Evolutionary conservation across 2,113 vertebrate species (phyloP).

Genomic region (Anolis carolinensis): DNA sequence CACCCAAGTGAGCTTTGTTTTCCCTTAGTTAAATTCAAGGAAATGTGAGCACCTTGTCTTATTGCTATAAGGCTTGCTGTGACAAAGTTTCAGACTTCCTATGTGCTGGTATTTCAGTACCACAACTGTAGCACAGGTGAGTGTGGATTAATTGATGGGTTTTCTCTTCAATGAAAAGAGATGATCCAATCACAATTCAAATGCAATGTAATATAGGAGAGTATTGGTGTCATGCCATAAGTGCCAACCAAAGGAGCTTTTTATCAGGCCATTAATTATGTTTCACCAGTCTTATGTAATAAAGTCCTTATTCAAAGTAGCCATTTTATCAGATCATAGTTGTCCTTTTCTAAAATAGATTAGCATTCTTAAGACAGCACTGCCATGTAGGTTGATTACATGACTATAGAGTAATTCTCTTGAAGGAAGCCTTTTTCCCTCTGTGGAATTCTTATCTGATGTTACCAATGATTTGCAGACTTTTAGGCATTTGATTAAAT

Average conservation of each 20-base stretch:
- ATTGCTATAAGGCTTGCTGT: not conserved
- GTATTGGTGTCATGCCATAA: too few species aligned
- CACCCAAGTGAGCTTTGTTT: constrained; percentile 1
- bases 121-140: constrained; percentile 1
- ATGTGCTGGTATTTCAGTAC: not conserved
- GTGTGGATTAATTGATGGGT: not conserved
- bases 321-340: not conserved
- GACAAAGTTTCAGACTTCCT: not conserved
- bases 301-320: not conserved
- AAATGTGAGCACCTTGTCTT: not conserved
- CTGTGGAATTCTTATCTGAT: constrained; percentile 6
- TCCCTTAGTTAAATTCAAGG: not conserved
- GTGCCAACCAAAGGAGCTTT: too few species aligned
- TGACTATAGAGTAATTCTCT: constrained; percentile 17
- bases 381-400: not conserved
- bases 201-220: too few species aligned
- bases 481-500: constrained; percentile 13
- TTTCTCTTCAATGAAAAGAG: too few species aligned
- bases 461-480: not conserved
- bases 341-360: not conserved
- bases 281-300: too few species aligned
- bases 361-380: not conserved
- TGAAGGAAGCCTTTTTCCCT: not conserved
- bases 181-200: too few species aligned
- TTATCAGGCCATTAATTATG: too few species aligned